phyloP scores from a whole-genome alignment of 37 sponge, comb jelly and placozoan species.

The Chondrosia reniformis region DNA sequence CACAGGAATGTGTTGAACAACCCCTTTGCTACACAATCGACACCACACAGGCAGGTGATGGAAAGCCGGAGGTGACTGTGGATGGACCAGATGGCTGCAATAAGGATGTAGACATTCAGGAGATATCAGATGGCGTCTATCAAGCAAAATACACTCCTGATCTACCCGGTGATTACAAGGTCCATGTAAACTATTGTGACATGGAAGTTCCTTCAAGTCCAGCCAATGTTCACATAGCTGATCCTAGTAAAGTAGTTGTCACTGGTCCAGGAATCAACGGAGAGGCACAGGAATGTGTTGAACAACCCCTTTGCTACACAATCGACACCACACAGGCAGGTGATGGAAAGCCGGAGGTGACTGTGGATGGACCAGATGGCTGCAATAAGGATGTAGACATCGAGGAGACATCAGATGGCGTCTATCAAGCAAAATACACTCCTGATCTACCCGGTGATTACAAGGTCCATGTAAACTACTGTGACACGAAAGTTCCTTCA shows the following conservation, averaged over 20 bases:
- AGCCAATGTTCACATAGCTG: slow-evolving; percentile 56
- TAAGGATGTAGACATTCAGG: slow-evolving; percentile 45
- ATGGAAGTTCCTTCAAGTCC: slow-evolving; percentile 82
- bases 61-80: slow-evolving; percentile 52
- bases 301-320: slow-evolving; percentile 64
- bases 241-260: slow-evolving; percentile 61
- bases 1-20: slow-evolving; percentile 57
- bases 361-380: slow-evolving; percentile 73
- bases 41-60: slow-evolving; percentile 77
- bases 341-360: slow-evolving; percentile 52
- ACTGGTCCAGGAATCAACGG: slow-evolving; percentile 78
- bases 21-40: slow-evolving; percentile 61
- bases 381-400: slow-evolving; percentile 46
- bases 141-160: slow-evolving; percentile 61
- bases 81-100: slow-evolving; percentile 46
- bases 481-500: slow-evolving; percentile 73
- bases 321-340: slow-evolving; percentile 80
- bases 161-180: slow-evolving; percentile 78
- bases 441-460: slow-evolving; percentile 86
- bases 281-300: slow-evolving; percentile 43
- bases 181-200: slow-evolving; percentile 76
- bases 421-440: slow-evolving; percentile 58
- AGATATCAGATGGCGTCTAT: slow-evolving; percentile 54
- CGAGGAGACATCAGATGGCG: slow-evolving; percentile 73
- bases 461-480: slow-evolving; percentile 79